Base-by-base conservation (phyloP, 2,797 vertebrate genomes). In the Syngnathus acus region DNA sequence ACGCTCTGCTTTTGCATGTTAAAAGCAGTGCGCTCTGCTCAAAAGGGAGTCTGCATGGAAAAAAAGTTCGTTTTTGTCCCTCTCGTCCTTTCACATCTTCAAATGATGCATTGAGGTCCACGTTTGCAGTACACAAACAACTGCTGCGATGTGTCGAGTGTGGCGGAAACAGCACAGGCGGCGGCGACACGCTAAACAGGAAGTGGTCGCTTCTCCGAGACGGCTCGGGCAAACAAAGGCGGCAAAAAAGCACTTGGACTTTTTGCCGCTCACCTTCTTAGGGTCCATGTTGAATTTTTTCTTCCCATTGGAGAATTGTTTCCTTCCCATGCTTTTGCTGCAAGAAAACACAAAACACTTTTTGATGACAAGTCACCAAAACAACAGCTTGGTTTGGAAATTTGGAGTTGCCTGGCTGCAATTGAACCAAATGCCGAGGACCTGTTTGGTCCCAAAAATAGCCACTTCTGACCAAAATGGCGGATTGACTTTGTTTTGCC, bases 241-340 rank as follows among this genome's bases (percentile, higher is more conserved):
- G 14, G 13, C 54, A 57, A 26, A 57, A 21, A 23, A 21, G 13
- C 9, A 4, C 23, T 16, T 13, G 60, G 9, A 64, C 19, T 6
- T 8, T 37, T 53, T 14, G 11, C 6, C 1, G 19, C 78, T 82
- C 73, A 97, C 95, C 92, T 96, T 95, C 79, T 86, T 81, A 21
- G 95, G 95, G 69, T 96, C 94, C 93, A 95, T 94, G 84, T 98
- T 98, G 88, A 98, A 98, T 76, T 95, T 98, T 84, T 98, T 98
- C 71, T 91, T 90, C 10, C 95, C 95, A 0, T 80, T 78, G 2
- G 81, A 86, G 50, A 95, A 88, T 66, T 84, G 82, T 81, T 94
- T 94, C 70, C 89, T 92, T 84, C 93, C 92, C 6, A 80, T 72
- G 0, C 82, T 77, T 67, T 93, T 94, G 78, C 94, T 97, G 82